Base-by-base conservation (phyloP, 2,797 vertebrate genomes). In the Coregonus suidteri region DNA sequence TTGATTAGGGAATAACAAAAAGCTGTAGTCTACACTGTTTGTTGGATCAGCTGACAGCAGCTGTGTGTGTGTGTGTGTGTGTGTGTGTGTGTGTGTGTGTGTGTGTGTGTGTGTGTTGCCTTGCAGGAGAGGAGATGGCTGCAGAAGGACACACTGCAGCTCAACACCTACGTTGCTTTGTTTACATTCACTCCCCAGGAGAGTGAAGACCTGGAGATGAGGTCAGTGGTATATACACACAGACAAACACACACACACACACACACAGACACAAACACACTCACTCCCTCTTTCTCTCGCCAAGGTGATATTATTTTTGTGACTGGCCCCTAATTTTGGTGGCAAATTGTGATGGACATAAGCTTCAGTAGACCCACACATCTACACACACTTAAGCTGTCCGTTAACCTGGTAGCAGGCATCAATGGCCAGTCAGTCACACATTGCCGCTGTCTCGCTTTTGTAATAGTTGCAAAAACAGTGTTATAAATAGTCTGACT, bases 121-220 rank as follows among this genome's bases (percentile, higher is more conserved):
- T 85, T 92, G 75, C 88, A 98, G 96, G 95, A 93, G 87, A 91
- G 83, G 79, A 87, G 73, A 83, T 88, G 93, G 83, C 87, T 95
- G 79, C 91, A 92, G 89, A 96, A 94, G 92, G 97, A 96, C 75
- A 78, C 93, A 73, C 90, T 96, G 79, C 95, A 95, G 88, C 93
- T 96, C 87, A 96, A 95, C 93, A 96, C 95, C 86, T 99, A 95
- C 6, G 97, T 99, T 94, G 98, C 98, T 94, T 96, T 99, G 95
- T 97, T 96, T 92, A 96, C 93, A 91, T 99, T 97, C 92, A 92
- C 90, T 75, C 93, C 97, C 77, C 98, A 99, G 87, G 97, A 98
- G 81, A 96, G 91, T 79, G 95, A 98, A 83, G 98, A 99, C 89
- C 94, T 99, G 93, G 96, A 98, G 91, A 96, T 99, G 95, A 97